These are phyloP conservation scores for Drosophila borborema DNA, from an alignment of 2,888 invertebrate species.

Conservation along the genomic window DNA sequence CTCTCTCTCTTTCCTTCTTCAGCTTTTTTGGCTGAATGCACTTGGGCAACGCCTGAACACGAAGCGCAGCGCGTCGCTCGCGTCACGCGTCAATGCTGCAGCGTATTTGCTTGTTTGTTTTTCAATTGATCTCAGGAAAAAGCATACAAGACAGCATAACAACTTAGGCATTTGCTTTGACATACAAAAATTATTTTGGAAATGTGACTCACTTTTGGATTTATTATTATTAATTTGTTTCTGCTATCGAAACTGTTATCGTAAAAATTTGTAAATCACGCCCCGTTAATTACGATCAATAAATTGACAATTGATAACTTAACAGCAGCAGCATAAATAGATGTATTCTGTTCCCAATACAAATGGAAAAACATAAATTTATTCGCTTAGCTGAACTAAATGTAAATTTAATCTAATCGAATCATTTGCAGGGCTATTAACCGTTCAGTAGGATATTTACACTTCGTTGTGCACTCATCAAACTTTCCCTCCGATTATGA, in stretches of 20 bases:
- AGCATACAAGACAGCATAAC: neutral
- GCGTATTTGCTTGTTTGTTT: slow-evolving; percentile 12
- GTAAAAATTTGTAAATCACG: neutral
- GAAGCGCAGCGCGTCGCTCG: slow-evolving; percentile 41
- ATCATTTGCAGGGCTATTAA: neutral
- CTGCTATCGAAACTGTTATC: slow-evolving; percentile 5
- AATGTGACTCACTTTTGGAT: slow-evolving; percentile 25
- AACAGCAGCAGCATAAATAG: neutral
- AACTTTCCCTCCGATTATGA: slow-evolving; percentile 43
- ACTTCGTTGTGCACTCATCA: slow-evolving; percentile 12
- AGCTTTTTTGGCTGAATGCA: slow-evolving; percentile 50
- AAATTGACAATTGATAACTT: neutral
- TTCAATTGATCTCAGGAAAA: slow-evolving; percentile 45
- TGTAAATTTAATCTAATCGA: neutral
- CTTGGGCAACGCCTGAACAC: slow-evolving; percentile 19
- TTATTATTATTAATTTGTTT: neutral
- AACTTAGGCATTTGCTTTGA: neutral
- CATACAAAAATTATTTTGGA: neutral
- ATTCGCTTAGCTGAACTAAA: neutral
- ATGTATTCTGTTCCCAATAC: neutral
- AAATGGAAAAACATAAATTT: neutral
- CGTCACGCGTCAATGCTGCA: slow-evolving; percentile 56
- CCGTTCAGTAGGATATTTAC: slow-evolving; percentile 27
- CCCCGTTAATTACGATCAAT: neutral
- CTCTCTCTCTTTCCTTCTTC: neutral